Base-by-base conservation (phyloP, 2,888 invertebrate genomes). In the Drosophila mercatorum region DNA sequence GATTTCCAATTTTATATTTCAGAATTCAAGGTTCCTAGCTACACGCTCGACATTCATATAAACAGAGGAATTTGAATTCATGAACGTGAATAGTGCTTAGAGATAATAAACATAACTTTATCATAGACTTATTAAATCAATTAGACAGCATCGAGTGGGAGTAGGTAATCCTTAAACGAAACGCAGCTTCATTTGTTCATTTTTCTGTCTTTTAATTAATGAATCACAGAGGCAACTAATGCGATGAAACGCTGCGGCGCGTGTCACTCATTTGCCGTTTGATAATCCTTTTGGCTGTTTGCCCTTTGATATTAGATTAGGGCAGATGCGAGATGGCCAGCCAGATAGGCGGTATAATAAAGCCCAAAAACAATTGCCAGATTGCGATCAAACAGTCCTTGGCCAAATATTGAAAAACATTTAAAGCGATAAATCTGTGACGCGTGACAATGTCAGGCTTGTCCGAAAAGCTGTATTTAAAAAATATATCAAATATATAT, bases 201-300 rank as follows among this genome's bases (percentile, higher is more conserved):
- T 5, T 51, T 57, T 34, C 34, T 26, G 28, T 14, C 31, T 31
- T 31, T 41, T 55, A 55, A 55, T 55, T 55, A 49, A 61, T 5
- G 51, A 11, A 55, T 14, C 43, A 47, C 57, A 28, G 10, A 44
- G n/a, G 14, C 57, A 52, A 55, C 34, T 82, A 80, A 72, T 64
- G 22, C 22, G 22, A 22, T 11, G 53, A 70, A 68, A 69, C 66
- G 41, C 67, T 47, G 79, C 70, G 91, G 88, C 92, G 86, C 92
- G 92, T 92, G 92, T 82, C 91, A 78, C 71, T 83, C 75, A 83
- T 81, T 85, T 83, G 68, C 44, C 47, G 36, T 68, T 52, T 55
- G 61, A n/a, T 63, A 73, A 62, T 64, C 65, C 80, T 67, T 74
- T 80, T 57, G 56, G 46, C n/a, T 53, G 63, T 40, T 28, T 72